Conservation (phyloP, 2,797 vertebrate species). For the Poecilia gillii region DNA sequence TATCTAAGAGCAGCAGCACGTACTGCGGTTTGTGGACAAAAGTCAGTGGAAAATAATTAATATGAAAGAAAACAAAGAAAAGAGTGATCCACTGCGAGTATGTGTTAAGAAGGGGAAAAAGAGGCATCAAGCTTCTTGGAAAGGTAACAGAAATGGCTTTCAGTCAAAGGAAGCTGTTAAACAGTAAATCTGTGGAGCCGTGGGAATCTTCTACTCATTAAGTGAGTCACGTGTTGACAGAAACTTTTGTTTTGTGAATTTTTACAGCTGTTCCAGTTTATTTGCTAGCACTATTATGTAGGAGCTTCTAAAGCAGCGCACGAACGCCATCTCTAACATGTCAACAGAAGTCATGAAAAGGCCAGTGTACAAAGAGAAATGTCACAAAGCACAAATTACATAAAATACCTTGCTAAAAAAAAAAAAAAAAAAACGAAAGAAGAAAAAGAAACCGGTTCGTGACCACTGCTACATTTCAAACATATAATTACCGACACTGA, state of each 20-base stretch:
- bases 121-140: conserved; percentile 26
- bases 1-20: conserved; percentile 12
- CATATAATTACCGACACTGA: conserved; percentile 59
- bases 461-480: conserved; percentile 16
- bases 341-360: conserved; percentile 23
- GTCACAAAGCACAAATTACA: background rate
- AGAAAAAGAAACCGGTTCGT: conserved; percentile 18
- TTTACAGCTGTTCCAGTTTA: background rate
- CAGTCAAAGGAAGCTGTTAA: conserved; percentile 16
- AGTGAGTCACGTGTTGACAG: background rate
- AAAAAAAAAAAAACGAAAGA: background rate
- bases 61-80: conserved; percentile 57
- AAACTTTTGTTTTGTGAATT: background rate
- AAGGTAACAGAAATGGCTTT: conserved; percentile 42
- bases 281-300: background rate
- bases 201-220: background rate
- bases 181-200: conserved; percentile 12
- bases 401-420: background rate
- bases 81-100: conserved; percentile 24
- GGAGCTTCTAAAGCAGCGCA: background rate
- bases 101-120: conserved; percentile 18
- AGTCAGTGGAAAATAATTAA: conserved; percentile 64
- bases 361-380: background rate
- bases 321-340: background rate
- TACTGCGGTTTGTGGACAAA: conserved; percentile 35